Conservation (phyloP, 2,113 vertebrate genomes). For the Dasyprocta punctata region DNA sequence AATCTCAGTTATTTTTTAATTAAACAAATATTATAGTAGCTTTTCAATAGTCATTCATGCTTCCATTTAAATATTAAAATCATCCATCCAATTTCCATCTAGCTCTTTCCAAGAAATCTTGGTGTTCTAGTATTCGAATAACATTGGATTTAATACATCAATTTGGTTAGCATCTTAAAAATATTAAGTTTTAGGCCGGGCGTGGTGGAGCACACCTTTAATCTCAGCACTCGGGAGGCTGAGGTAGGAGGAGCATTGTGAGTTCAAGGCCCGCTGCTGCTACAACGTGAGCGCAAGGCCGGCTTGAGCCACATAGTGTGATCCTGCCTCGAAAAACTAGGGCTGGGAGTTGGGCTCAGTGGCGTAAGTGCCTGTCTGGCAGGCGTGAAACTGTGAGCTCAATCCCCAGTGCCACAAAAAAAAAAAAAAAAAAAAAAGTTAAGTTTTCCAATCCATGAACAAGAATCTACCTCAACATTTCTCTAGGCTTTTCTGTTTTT, state of each 20-base stretch:
- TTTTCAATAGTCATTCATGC: background rate
- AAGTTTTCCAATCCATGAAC: background rate
- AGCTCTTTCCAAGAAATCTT: conserved; percentile 23
- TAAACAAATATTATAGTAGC: background rate
- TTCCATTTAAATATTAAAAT: background rate
- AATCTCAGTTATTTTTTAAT: background rate
- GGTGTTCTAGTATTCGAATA: background rate
- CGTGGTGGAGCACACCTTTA: too few species aligned
- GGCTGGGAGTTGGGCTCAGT: too few species aligned
- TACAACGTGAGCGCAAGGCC: too few species aligned
- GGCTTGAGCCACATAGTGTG: too few species aligned
- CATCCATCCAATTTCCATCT: background rate
- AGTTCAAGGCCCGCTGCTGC: too few species aligned
- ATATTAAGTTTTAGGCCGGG: background rate
- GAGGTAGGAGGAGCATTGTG: too few species aligned
- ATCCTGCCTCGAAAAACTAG: too few species aligned
- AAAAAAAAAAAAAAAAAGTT: too few species aligned
- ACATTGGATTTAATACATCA: background rate
- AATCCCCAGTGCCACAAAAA: too few species aligned
- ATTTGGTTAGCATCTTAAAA: background rate
- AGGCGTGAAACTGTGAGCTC: too few species aligned
- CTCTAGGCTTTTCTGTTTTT: background rate
- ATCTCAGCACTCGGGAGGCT: too few species aligned
- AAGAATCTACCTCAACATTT: background rate
- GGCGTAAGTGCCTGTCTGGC: too few species aligned